Evolutionary conservation across 2,113 vertebrate genomes (phyloP).

Genomic region (Otocyon megalotis): DNA sequence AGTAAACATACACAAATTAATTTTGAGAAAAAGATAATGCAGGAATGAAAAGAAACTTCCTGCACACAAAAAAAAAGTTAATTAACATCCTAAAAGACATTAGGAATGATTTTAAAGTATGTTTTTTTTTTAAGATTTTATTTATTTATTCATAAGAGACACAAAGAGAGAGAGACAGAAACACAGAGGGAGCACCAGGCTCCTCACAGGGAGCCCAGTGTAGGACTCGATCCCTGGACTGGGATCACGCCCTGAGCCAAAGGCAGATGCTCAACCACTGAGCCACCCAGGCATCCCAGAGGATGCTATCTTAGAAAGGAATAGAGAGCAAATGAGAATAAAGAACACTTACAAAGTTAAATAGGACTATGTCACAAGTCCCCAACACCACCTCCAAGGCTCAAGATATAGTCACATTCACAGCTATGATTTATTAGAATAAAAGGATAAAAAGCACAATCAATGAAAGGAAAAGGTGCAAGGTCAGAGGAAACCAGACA

Average conservation of each 20-base stretch:
- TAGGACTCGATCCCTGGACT: too few relatives aligned
- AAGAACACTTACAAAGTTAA: not conserved
- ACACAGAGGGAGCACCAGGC: too few relatives aligned
- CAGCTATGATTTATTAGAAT: constrained; percentile 34
- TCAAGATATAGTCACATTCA: not conserved
- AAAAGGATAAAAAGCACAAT: constrained; percentile 45
- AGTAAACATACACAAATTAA: constrained; percentile 10
- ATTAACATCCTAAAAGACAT: not conserved
- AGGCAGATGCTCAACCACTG: too few relatives aligned
- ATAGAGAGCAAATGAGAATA: constrained; percentile 7
- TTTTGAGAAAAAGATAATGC: constrained; percentile 27
- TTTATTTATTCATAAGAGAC: too few relatives aligned
- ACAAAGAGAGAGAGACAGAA: too few relatives aligned
- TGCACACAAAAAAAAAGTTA: not conserved
- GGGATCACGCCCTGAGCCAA: too few relatives aligned
- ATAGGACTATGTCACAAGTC: not conserved
- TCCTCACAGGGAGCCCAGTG: too few relatives aligned
- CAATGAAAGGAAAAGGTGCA: constrained; percentile 22
- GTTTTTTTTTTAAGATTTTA: not conserved
- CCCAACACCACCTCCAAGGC: not conserved
- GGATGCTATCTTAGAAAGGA: constrained; percentile 27
- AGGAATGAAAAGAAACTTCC: not conserved
- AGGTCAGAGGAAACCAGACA: not conserved
- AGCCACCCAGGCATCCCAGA: too few relatives aligned
- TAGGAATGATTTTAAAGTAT: not conserved